Percentiles rank a stretch among this genome's conserved stretches.
phyloP scores from a whole-genome alignment of 2,888 invertebrate genomes.

The Halictus ligatus region DNA sequence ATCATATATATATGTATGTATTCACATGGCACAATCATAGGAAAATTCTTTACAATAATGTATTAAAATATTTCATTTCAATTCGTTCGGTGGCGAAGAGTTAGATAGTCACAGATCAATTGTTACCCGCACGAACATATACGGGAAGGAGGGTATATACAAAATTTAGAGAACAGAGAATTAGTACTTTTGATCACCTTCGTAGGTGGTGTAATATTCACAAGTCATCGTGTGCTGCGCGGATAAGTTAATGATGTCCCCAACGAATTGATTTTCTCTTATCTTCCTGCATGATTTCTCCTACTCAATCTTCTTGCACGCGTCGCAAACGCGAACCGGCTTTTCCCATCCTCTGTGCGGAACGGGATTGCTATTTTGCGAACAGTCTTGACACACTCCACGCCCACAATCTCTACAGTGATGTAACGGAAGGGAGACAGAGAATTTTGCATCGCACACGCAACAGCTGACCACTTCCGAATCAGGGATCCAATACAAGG shows the following conservation, averaged over 20 bases:
- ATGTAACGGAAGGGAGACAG: conserved; percentile 79
- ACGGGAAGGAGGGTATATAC: neutral
- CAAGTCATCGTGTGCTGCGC: conserved; percentile 23
- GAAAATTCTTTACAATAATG: conserved; percentile 24
- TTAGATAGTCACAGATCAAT: neutral
- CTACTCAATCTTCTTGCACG: conserved; percentile 85
- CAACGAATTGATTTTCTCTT: neutral
- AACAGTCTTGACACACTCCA: conserved; percentile 92
- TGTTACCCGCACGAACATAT: neutral
- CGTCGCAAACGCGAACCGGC: conserved; percentile 91
- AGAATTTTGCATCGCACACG: conserved; percentile 88
- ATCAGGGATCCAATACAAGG: conserved; percentile 93
- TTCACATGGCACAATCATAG: conserved; percentile 51
- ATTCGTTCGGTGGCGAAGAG: neutral
- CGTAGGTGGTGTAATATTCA: neutral
- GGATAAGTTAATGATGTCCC: conserved; percentile 11
- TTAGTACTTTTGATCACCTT: neutral
- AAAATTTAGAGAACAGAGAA: conserved; percentile 17
- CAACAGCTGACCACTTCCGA: conserved; percentile 88
- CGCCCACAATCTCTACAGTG: conserved; percentile 90
- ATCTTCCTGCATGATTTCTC: neutral
- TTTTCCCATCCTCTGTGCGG: conserved; percentile 90
- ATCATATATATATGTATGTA: neutral
- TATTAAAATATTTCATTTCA: conserved; percentile 31
- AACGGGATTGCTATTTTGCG: conserved; percentile 88